Evolutionary conservation across 2,888 invertebrate genomes (phyloP), one percentile per base, ranked within the genome.

Genomic region (Lasioglossum villosulum): DNA sequence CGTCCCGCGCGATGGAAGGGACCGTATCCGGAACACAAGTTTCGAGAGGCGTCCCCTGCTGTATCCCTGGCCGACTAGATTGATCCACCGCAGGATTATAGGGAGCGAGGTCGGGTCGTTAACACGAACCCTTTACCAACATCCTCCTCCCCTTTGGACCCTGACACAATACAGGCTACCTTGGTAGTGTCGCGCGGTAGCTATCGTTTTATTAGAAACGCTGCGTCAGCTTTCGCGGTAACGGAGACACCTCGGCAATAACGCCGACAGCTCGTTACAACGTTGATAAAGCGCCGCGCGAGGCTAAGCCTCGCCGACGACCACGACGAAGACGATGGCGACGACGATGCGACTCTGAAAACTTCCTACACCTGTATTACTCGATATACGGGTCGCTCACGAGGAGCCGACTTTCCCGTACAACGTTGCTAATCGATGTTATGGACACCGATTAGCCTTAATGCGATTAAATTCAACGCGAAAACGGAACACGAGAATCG

Each of bases 251-350:
- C 92, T 92, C 92, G 92, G 93, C 94, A 94, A 94, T 94, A 94
- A 94, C 92, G 92, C 90, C 93, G 94, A 94, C 94, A 94, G 95
- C 94, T 94, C 94, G 95, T 95, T 95, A 94, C 94, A 93, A 92
- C 93, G 91, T 94, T 95, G 94, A 95, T 94, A 94, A 94, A 95
- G 94, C 94, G 91, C 87, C 88, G 83, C 78, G 87, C 82, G 87
- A 78, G 82, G 84, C 87, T 89, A 88, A 88, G 88, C 88, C 86
- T 84, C 87, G 75, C 66, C 80, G 82, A 83, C 81, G 73, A 72
- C 74, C 63, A 27, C 75, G 59, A 27, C 84, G 80, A 23, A 23
- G 77, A 4, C 76, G 68, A 63, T 48, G 81, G 6, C 56, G 27
- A n/a, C 56, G n/a, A 56, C 56, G 56, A n/a, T 16, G 66, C 66